Evolutionary conservation across 1,140 invertebrate species (phyloP).

Genomic region (Camponotus vicinus): DNA sequence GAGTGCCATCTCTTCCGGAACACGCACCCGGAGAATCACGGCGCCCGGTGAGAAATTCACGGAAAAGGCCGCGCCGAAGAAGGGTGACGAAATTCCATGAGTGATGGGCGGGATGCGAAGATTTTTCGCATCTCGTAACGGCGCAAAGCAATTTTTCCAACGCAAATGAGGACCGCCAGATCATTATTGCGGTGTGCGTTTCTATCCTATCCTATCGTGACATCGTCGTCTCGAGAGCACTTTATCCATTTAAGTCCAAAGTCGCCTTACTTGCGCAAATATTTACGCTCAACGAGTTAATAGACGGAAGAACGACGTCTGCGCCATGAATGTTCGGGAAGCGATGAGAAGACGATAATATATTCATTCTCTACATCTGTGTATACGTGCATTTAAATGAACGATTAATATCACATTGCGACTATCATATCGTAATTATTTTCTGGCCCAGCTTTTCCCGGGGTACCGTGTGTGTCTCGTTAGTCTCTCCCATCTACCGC

Average conservation of each 20-base stretch:
- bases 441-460: neutral
- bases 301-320: no score
- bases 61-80: conserved; percentile 7
- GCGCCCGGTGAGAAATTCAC: conserved; percentile 64
- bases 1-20: conserved; percentile 83
- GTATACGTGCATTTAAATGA: conserved; percentile 26
- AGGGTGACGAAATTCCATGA: conserved; percentile 71
- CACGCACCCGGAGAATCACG: conserved; percentile 75
- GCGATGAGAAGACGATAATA: neutral
- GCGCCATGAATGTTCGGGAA: neutral
- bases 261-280: neutral
- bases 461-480: neutral
- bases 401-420: conserved; percentile 29
- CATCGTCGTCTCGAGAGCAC: neutral
- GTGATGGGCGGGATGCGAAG: conserved; percentile 18
- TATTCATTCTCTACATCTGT: neutral
- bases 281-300: neutral
- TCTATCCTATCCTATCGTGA: conserved; percentile 18
- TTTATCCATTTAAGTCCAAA: conserved; percentile 20
- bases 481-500: conserved; percentile 5
- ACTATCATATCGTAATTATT: conserved; percentile 62
- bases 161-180: conserved; percentile 33
- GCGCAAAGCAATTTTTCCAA: conserved; percentile 28
- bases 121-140: conserved; percentile 17
- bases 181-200: conserved; percentile 41